Base-by-base conservation (phyloP, 2,113 vertebrate species). In the Miniopterus natalensis region DNA sequence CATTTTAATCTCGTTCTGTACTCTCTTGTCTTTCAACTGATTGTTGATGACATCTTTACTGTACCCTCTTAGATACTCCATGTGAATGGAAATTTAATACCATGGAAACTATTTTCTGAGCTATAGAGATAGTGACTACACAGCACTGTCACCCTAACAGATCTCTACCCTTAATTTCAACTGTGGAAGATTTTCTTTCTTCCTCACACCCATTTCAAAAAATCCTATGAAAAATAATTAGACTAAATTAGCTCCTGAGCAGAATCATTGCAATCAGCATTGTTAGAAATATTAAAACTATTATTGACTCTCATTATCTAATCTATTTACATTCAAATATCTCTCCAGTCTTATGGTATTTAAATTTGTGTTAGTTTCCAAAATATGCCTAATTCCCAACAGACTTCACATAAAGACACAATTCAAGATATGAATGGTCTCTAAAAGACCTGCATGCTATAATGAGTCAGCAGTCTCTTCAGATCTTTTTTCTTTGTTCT, bases 261-360 rank as follows among this genome's bases (percentile, higher is more conserved):
- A 9, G 79, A 86, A 84, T 96, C 63, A 53, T 47, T 74, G 55
- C 36, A 51, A 17, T 65, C 73, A 42, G 49, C 85, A 68, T 87
- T 92, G 87, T 94, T 96, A 92, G 68, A 92, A 95, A 92, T 93
- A 83, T 49, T 90, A 53, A 81, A 74, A 65, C 36, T 96, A 90
- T 94, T 94, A 79, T 47, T 92, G 57, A 92, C 31, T 83, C 21
- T 74, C 55, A 57, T 89, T 83, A 93, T 57, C 36, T 77, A 93
- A 88, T 95, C 20, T 89, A 40, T 95, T 93, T 93, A 40, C 80
- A 88, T 93, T 57, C 81, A 84, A 95, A 89, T 90, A 53, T 86
- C 57, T 96, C 36, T 86, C 47, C 49, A 65, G 55, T 90, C 66
- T 80, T 57, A 20, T 85, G 73, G 73, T 92, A 74, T 92, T 96